A percentile compares a stretch with the other conserved stretches of the same genome.
phyloP scores from a whole-genome alignment of 2,113 vertebrate species.

The Neomonachus schauinslandi region DNA sequence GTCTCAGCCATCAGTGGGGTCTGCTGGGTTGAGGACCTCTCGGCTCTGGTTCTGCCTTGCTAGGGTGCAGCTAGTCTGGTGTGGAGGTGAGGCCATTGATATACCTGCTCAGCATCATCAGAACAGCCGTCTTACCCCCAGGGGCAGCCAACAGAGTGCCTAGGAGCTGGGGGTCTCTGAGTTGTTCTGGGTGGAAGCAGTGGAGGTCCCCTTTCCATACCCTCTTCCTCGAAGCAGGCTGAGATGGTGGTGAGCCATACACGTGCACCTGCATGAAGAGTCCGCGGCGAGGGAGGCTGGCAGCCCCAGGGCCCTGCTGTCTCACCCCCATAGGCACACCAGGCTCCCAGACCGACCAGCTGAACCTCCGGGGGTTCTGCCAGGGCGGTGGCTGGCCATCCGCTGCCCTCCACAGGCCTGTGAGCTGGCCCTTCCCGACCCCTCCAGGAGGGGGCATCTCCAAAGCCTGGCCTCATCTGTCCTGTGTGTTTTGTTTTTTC shows the following conservation, averaged over 20 bases:
- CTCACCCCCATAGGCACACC: slow-evolving; percentile 27
- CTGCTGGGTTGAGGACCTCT: not conserved
- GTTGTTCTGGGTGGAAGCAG: not conserved
- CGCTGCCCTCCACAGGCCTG: slow-evolving; percentile 57
- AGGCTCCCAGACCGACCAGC: slow-evolving; percentile 58
- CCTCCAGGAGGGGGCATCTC: slow-evolving; percentile 54
- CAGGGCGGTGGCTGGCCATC: slow-evolving; percentile 32
- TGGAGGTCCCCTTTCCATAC: not conserved
- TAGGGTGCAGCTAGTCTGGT: slow-evolving; percentile 20
- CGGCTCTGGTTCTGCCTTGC: not conserved
- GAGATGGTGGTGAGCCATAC: slow-evolving; percentile 46
- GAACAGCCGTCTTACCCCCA: not conserved
- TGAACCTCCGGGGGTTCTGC: slow-evolving; percentile 53
- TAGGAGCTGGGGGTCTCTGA: not conserved
- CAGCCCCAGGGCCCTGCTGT: slow-evolving; percentile 49
- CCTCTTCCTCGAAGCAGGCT: slow-evolving; percentile 58
- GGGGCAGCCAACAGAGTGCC: not conserved
- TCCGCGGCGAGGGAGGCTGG: slow-evolving; percentile 43
- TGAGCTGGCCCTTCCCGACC: slow-evolving; percentile 55
- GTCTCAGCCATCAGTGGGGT: not conserved
- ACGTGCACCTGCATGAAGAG: slow-evolving; percentile 52
- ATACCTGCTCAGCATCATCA: not conserved
- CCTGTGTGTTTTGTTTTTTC: slow-evolving; percentile 74
- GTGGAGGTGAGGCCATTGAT: not conserved
- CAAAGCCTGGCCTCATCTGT: slow-evolving; percentile 63